These are phyloP conservation scores for Nomada goodeniana DNA, from an alignment of 2,888 invertebrate species.

Conservation along the genomic window DNA sequence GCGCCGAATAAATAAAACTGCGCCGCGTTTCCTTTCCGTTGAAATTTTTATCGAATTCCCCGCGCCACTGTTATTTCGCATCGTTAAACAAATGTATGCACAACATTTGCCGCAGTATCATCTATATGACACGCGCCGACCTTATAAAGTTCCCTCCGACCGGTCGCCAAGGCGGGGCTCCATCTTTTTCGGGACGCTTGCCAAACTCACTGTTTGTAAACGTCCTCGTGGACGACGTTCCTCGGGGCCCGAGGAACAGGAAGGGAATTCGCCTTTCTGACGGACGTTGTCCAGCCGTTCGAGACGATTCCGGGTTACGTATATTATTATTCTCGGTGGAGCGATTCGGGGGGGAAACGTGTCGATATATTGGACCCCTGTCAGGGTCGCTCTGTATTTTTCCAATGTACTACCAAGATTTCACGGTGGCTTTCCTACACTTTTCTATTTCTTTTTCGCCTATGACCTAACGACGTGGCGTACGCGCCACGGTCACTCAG, in stretches of 20 bases:
- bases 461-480: constrained; percentile 10
- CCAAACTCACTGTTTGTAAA: constrained; percentile 74
- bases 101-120: constrained; percentile 31
- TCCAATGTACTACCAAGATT: constrained; percentile 1
- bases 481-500: background rate
- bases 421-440: background rate
- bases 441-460: background rate
- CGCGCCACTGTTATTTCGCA: background rate
- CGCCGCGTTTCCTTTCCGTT: constrained; percentile 10
- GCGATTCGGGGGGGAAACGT: constrained; percentile 24
- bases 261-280: constrained; percentile 55
- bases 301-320: constrained; percentile 23
- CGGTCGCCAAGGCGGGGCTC: constrained; percentile 57
- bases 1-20: background rate
- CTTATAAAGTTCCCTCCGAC: constrained; percentile 29
- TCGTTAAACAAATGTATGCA: background rate
- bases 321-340: constrained; percentile 24
- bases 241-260: constrained; percentile 36
- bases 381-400: background rate
- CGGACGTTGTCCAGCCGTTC: constrained; percentile 62
- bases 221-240: constrained; percentile 47
- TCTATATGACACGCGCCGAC: constrained; percentile 21
- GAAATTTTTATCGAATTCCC: constrained; percentile 11
- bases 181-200: constrained; percentile 69
- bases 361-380: constrained; percentile 11